A percentile compares a stretch with the other conserved stretches of the same genome.
Conservation (phyloP, 2,797 vertebrate genomes). For the Sebastolobus altivelis region DNA sequence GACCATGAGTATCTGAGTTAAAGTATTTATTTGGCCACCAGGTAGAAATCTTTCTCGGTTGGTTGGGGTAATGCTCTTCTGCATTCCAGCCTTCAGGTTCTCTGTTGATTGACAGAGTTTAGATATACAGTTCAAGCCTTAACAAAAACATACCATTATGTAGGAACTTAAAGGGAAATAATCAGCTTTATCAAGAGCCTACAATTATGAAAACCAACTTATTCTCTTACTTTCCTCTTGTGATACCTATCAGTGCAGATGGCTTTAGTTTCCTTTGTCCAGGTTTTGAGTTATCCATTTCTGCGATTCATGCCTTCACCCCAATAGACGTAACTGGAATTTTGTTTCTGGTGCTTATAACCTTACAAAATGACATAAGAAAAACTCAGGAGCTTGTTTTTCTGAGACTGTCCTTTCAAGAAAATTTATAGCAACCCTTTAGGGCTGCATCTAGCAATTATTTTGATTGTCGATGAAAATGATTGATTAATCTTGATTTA, state of each 20-base stretch:
- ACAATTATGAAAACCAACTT: background rate
- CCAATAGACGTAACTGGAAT: background rate
- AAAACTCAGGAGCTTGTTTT: background rate
- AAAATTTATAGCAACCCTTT: too few species aligned
- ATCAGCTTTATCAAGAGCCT: background rate
- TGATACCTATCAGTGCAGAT: background rate
- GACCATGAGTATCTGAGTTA: background rate
- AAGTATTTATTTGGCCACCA: slow-evolving; percentile 12
- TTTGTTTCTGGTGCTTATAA: background rate
- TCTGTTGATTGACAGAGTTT: slow-evolving; percentile 10
- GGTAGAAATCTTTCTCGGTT: background rate
- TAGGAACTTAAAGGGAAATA: background rate
- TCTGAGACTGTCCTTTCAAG: too few species aligned
- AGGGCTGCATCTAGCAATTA: too few species aligned
- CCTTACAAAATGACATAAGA: background rate
- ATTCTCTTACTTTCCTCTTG: background rate
- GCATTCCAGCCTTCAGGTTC: slow-evolving; percentile 11
- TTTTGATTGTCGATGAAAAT: too few species aligned
- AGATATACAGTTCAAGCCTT: background rate
- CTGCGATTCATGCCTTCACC: background rate
- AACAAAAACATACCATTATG: background rate
- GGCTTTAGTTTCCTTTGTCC: background rate
- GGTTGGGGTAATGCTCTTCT: slow-evolving; percentile 8
- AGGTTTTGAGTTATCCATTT: background rate
- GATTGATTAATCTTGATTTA: too few species aligned